These are phyloP conservation scores for Lepidocolaptes lacrymiger DNA, from an alignment of 2,797 vertebrate species.

Conservation along the genomic window DNA sequence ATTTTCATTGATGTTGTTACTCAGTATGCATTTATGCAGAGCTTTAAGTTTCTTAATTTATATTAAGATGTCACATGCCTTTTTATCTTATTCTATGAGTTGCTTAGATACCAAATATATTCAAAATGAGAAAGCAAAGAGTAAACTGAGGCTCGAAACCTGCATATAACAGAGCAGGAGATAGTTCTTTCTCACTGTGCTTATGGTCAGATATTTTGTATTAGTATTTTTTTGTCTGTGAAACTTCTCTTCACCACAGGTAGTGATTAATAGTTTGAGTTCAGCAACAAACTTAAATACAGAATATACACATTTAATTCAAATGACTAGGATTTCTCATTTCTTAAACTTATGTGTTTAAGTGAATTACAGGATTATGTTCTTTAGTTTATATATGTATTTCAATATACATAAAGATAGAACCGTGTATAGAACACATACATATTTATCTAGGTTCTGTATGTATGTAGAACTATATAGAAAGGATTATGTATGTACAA, in stretches of 20 bases:
- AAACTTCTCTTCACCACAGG: neutral
- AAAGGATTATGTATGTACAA: neutral
- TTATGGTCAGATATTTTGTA: neutral
- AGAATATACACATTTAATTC: neutral
- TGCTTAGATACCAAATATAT: neutral
- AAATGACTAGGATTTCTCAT: neutral
- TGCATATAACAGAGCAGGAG: neutral
- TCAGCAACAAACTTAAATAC: neutral
- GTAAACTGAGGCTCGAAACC: conserved; percentile 19
- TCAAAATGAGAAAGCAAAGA: neutral
- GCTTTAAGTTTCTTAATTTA: neutral
- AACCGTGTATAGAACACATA: neutral
- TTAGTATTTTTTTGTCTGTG: neutral
- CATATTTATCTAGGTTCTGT: neutral
- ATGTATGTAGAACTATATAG: neutral
- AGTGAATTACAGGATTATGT: neutral
- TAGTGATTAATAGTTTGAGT: neutral
- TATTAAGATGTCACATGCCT: neutral
- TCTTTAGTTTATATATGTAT: neutral
- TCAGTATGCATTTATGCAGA: neutral
- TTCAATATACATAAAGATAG: neutral
- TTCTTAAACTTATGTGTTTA: neutral
- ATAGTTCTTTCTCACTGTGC: neutral
- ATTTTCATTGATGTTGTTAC: neutral
- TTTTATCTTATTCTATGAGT: neutral